Base-by-base conservation (phyloP, 2,797 vertebrate genomes). In the Menidia menidia region DNA sequence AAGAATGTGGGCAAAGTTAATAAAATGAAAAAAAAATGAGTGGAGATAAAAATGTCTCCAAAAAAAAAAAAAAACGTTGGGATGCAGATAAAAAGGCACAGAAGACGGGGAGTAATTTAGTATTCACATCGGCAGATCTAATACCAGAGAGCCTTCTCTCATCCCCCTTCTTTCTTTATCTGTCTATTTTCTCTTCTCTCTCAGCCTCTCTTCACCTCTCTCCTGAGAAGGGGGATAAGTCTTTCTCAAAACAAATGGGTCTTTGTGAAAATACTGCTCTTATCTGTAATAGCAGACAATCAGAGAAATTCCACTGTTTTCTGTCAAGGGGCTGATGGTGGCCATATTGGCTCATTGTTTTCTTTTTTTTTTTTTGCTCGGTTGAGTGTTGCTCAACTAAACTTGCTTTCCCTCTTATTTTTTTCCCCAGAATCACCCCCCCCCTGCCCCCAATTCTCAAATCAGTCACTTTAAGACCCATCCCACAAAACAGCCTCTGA, bases 221-320 rank as follows among this genome's bases (percentile, higher is more conserved):
- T 74, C 77, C 32, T 53, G 77, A 68, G 81, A 53, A 45, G n/a
- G 33, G 45, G 62, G 68, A 84, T 70, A 62, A 65, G 58, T 77
- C 64, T 88, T 87, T 83, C 85, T 85, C 73, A 84, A 90, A 88
- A 89, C 79, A 89, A 89, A 89, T 77, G 73, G 74, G 44, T 81
- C 80, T 87, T 73, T 76, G 72, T 72, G 65, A 89, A 88, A 89
- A 84, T 68, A 80, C 75, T 74, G 68, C 83, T 82, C 83, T 90
- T 86, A 89, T 80, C 72, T 85, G 64, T 79, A 88, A 89, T 90
- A 76, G 66, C 78, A 76, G 43, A 60, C 79, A 88, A 82, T 90
- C 88, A 87, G 68, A 87, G 71, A 75, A 80, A 74, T 78, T 80
- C 70, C 75, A 60, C 62, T 82, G 76, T 77, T 86, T 84, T 80